phyloP scores from a whole-genome alignment of 1,140 invertebrate genomes.

The Ceratosolen solmsi region DNA sequence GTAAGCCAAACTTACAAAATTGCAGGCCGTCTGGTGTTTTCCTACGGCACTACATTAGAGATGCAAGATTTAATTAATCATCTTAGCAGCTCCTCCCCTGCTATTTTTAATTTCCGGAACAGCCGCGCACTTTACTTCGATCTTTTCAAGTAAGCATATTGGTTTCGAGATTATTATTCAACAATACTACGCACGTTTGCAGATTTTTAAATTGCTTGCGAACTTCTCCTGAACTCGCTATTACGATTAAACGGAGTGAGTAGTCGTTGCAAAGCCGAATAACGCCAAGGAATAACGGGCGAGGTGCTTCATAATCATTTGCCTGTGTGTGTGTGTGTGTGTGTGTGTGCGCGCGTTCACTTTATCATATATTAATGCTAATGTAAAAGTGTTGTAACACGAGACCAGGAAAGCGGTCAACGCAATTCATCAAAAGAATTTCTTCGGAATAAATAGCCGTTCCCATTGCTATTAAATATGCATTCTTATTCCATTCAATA shows the following conservation, averaged over 20 bases:
- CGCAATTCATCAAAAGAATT: neutral
- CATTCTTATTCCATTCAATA: neutral
- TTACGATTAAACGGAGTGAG: neutral
- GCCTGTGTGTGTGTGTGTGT: neutral
- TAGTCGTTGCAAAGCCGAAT: no score
- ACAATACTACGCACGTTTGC: no score
- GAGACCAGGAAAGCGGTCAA: neutral
- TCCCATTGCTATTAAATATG: no score
- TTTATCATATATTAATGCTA: neutral
- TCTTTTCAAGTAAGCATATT: no score
- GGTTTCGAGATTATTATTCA: no score
- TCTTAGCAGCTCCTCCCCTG: no score
- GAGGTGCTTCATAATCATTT: neutral
- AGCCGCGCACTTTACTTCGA: no score
- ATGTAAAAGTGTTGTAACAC: neutral
- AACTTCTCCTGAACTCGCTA: no score
- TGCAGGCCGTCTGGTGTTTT: neutral
- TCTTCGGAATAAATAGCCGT: no score
- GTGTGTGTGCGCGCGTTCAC: no score
- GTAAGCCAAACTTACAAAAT: neutral
- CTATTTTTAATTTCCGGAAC: no score
- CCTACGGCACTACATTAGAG: neutral
- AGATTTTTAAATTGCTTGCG: no score
- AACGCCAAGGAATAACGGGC: neutral
- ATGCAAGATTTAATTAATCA: neutral